Conservation (phyloP, 2,888 invertebrate species). For the Cheilosia vulpina region DNA sequence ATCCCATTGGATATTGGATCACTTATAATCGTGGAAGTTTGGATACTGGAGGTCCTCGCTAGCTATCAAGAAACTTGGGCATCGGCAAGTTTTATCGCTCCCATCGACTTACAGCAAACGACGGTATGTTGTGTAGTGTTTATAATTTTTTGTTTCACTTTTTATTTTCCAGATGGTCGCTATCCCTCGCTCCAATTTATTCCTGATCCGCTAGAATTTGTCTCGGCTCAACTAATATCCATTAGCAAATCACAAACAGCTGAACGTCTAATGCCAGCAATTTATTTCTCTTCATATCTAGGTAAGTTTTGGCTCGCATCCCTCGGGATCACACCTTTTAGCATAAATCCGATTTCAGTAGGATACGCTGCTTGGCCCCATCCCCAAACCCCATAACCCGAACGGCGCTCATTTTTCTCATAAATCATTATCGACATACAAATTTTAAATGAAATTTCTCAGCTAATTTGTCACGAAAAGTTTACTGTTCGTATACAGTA, state of each 20-base stretch:
- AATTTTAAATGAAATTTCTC: conserved; percentile 49
- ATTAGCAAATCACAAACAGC: conserved; percentile 25
- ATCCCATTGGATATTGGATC: no score
- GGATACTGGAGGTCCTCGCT: no score
- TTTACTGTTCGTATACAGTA: conserved; percentile 23
- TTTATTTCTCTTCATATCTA: conserved; percentile 34
- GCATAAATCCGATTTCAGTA: conserved; percentile 36
- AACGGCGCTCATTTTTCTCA: not conserved
- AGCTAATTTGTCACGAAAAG: conserved; percentile 62
- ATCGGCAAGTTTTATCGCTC: no score
- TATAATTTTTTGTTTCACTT: no score
- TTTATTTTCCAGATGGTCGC: no score
- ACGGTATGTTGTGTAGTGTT: no score
- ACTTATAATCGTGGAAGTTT: no score
- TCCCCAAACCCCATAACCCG: not conserved
- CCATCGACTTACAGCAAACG: no score
- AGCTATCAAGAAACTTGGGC: no score
- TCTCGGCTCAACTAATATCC: conserved; percentile 12
- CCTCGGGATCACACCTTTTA: not conserved
- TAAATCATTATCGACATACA: not conserved
- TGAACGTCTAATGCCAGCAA: conserved; percentile 37
- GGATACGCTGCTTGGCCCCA: not conserved
- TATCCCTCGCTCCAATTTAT: not conserved
- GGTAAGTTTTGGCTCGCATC: not conserved
- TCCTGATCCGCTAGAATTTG: not conserved